These are phyloP conservation scores for Stichopus chloronotus DNA, from an alignment of 35 echinoderm and acorn worm species.

Conservation along the genomic window DNA sequence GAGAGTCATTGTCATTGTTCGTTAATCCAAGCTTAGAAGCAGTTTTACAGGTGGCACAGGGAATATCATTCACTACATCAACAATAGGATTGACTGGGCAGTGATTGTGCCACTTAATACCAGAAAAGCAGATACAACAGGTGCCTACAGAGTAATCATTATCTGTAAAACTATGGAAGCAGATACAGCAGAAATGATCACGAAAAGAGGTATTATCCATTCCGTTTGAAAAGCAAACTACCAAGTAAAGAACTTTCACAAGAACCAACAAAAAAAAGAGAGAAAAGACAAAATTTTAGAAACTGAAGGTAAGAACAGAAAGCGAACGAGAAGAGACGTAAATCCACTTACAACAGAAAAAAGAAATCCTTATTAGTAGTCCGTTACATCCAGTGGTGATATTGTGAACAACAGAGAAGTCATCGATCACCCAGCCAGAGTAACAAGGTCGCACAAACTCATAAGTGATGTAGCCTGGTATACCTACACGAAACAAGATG, in stretches of 20 bases:
- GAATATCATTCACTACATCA: constrained; percentile 1
- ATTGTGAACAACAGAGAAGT: no score
- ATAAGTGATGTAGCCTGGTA: no score
- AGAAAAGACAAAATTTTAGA: no score
- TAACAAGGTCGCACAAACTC: no score
- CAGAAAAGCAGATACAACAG: neutral
- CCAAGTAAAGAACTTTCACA: neutral
- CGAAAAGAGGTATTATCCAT: neutral
- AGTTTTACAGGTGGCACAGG: constrained; percentile 1
- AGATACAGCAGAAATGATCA: neutral
- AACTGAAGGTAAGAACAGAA: no score
- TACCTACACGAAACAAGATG: no score
- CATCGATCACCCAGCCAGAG: no score
- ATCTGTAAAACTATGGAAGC: neutral
- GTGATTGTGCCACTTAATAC: constrained; percentile 14
- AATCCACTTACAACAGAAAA: no score
- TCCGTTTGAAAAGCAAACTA: neutral
- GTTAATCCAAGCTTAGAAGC: neutral
- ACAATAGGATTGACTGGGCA: constrained; percentile 18
- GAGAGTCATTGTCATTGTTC: neutral
- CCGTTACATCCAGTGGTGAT: no score
- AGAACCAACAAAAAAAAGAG: no score
- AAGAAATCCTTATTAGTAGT: no score
- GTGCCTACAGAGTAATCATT: neutral
- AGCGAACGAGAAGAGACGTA: no score